These are phyloP conservation scores for Poeciliopsis infans DNA, from an alignment of 2,797 vertebrate species.

Conservation along the genomic window DNA sequence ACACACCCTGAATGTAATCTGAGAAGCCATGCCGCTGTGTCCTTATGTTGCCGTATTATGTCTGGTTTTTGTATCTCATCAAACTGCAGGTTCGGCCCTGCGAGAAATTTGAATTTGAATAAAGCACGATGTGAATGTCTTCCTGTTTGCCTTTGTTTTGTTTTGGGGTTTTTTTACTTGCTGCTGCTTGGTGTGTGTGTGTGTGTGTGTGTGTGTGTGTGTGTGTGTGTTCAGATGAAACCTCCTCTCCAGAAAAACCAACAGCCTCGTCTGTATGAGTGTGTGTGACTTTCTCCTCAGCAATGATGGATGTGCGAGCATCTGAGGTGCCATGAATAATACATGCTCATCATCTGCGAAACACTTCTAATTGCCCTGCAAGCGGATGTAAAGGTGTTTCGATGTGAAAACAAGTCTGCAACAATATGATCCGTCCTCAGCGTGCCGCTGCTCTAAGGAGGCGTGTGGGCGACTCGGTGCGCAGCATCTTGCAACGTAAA, in stretches of 20 bases:
- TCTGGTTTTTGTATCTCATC: slow-evolving; percentile 47
- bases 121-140: slow-evolving; percentile 65
- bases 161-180: slow-evolving; percentile 15
- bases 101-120: slow-evolving; percentile 32
- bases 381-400: slow-evolving; percentile 22
- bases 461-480: slow-evolving; percentile 8
- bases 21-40: slow-evolving; percentile 80
- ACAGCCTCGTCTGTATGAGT: slow-evolving; percentile 4
- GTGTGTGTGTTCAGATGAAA: slow-evolving; percentile 10
- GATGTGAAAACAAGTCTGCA: neutral
- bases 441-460: neutral
- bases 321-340: slow-evolving; percentile 65
- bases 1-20: slow-evolving; percentile 73
- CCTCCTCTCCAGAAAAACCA: slow-evolving; percentile 12
- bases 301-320: slow-evolving; percentile 39
- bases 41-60: slow-evolving; percentile 65
- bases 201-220: slow-evolving; percentile 16
- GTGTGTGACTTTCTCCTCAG: slow-evolving; percentile 34
- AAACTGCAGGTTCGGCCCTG: slow-evolving; percentile 6
- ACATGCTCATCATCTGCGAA: slow-evolving; percentile 41
- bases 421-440: neutral
- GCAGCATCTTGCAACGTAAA: neutral
- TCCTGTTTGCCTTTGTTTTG: slow-evolving; percentile 31
- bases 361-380: slow-evolving; percentile 37
- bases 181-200: slow-evolving; percentile 7